These are phyloP conservation scores for Mus spicilegus DNA, from an alignment of 2,113 vertebrate species.

Conservation along the genomic window DNA sequence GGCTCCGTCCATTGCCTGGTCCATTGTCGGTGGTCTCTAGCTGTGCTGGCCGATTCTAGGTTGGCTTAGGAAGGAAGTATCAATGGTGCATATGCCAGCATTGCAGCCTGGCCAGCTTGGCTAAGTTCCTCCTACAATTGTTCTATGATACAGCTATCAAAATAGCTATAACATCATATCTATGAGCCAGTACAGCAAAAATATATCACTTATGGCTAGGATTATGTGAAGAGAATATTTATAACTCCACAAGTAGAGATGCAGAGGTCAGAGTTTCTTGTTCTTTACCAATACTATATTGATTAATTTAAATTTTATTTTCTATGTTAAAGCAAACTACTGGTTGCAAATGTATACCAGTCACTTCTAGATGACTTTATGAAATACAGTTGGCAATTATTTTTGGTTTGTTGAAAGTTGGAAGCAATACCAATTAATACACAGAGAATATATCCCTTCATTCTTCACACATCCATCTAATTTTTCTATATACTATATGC, in stretches of 20 bases:
- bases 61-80: too few relatives aligned
- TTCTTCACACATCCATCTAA: not conserved
- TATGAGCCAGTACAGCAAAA: not conserved
- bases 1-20: too few relatives aligned
- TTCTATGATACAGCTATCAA: not conserved
- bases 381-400: not conserved
- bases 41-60: too few relatives aligned
- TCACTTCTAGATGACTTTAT: not conserved
- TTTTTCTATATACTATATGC: not conserved
- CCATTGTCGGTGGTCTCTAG: too few relatives aligned
- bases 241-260: not conserved
- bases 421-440: not conserved
- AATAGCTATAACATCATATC: not conserved
- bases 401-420: not conserved
- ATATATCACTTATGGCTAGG: not conserved
- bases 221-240: not conserved
- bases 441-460: not conserved
- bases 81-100: too few relatives aligned
- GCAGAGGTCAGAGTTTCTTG: not conserved
- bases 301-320: slow-evolving; percentile 39
- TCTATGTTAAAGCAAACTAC: not conserved
- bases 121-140: too few relatives aligned
- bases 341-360: not conserved
- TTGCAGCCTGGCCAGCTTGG: too few relatives aligned
- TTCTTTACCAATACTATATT: not conserved